Conservation (phyloP, 2,113 vertebrate species). For the Panthera leo region DNA sequence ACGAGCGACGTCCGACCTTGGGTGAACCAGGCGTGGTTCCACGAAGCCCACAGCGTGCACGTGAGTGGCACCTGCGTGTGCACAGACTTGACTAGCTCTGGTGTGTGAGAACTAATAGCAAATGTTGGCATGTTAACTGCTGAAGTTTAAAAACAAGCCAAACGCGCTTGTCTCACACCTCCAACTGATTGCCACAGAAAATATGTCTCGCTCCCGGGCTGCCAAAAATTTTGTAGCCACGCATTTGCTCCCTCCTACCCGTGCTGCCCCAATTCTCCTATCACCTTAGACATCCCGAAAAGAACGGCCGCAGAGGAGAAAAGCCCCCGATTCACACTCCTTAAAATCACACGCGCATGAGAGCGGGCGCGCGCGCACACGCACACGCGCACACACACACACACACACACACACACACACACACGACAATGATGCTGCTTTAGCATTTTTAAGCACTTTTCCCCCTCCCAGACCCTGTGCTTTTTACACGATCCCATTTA, state of each 20-base stretch:
- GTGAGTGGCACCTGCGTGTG: neutral
- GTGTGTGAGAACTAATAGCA: neutral
- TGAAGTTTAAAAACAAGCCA: neutral
- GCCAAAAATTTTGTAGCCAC: neutral
- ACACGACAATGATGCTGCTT: neutral
- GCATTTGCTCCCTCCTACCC: neutral
- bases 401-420: too few relatives aligned
- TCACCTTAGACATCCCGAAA: neutral
- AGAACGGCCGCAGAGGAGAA: neutral
- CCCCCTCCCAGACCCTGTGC: neutral
- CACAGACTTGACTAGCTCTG: neutral
- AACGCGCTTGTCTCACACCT: neutral
- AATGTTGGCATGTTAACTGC: neutral
- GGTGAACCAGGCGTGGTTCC: neutral
- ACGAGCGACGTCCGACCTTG: rapidly evolving
- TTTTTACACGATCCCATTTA: neutral
- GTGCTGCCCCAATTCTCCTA: neutral
- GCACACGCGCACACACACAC: too few relatives aligned
- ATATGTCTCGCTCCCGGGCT: neutral
- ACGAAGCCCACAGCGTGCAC: neutral
- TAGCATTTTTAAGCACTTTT: neutral
- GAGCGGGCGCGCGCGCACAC: too few relatives aligned
- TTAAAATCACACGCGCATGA: rapidly evolving
- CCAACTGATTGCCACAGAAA: neutral
- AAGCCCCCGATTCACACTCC: neutral